These are phyloP conservation scores for Drosophila saltans DNA, from an alignment of 1,140 invertebrate species.

Conservation along the genomic window DNA sequence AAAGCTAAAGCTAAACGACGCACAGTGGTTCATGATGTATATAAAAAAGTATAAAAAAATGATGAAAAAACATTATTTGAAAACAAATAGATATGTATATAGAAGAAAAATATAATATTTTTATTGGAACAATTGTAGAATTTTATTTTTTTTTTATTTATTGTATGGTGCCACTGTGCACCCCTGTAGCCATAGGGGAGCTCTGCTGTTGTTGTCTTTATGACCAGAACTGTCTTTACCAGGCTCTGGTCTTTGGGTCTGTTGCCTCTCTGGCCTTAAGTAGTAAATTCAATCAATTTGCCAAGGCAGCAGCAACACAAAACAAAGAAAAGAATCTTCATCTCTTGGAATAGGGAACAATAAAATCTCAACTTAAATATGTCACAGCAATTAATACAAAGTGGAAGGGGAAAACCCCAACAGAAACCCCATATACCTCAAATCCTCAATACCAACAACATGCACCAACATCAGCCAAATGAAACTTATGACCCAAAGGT, in stretches of 20 bases:
- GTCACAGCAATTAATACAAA: constrained; percentile 64
- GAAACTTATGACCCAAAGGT: constrained; percentile 21
- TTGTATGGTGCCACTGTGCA: background rate
- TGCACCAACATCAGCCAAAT: constrained; percentile 12
- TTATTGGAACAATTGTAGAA: too few species aligned
- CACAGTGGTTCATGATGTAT: constrained; percentile 34
- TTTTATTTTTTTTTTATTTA: background rate
- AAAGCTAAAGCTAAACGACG: constrained; percentile 24
- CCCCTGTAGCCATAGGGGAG: background rate
- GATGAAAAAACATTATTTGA: background rate
- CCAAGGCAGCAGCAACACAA: constrained; percentile 32
- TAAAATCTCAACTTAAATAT: constrained; percentile 66
- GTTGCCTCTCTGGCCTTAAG: constrained; percentile 51
- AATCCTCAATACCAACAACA: constrained; percentile 24
- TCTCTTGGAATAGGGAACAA: constrained; percentile 31
- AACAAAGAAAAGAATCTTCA: constrained; percentile 33
- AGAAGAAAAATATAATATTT: too few species aligned
- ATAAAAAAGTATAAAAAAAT: background rate
- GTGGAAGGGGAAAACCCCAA: constrained; percentile 3
- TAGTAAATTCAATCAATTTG: constrained; percentile 67
- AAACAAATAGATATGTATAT: background rate
- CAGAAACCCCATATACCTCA: background rate
- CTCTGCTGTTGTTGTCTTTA: constrained; percentile 29
- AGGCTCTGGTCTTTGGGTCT: constrained; percentile 31
- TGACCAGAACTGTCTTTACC: constrained; percentile 38